Evolutionary conservation across 1,140 invertebrate genomes (phyloP), one percentile per base, ranked within the genome.

Genomic region (Colletes gigas): DNA sequence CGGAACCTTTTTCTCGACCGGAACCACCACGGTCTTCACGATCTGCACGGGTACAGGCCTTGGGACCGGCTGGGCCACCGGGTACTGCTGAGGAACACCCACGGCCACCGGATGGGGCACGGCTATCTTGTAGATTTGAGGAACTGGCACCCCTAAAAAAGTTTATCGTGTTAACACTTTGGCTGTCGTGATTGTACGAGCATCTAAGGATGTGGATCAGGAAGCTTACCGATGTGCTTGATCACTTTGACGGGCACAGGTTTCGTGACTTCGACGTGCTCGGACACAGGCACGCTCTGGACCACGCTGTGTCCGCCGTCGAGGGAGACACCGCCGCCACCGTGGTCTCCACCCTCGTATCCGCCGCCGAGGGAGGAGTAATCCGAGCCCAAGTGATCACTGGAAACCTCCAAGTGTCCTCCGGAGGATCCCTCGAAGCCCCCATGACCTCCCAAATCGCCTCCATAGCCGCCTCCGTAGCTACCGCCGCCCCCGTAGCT

Each of bases 51-150:
- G 92, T 7, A 92, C 88, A 9, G 91, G 91, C 19, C 92, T 89
- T 12, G 92, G 81, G 17, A 93, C 89, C 0, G 92, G 92, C 12
- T 93, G 86, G 17, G 91, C 90, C 1, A 95, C 94, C 3, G 95
- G 94, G 83, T 95, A 95, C 3, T 94, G 94, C 86, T 95, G 94
- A 12, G 95, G 94, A 8, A 95, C 93, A 0, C 94, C 94, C 8
- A 95, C 93, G 3, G 96, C 94, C 73, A 97, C 95, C 15, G 96
- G 96, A 90, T 97, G 96, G 0, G 96, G 96, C 4, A 97, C 94
- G 59, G 95, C 95, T 12, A 97, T 95, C 77, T 96, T 96, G 0
- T 96, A 92, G 7, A 95, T 93, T 76, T 96, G 96, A 39, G 95
- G 95, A 69, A 96, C 94, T 17, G 96, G 95, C n/a, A 96, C 94